phyloP scores from a whole-genome alignment of 2,113 vertebrate genomes.

The Dicentrarchus labrax region DNA sequence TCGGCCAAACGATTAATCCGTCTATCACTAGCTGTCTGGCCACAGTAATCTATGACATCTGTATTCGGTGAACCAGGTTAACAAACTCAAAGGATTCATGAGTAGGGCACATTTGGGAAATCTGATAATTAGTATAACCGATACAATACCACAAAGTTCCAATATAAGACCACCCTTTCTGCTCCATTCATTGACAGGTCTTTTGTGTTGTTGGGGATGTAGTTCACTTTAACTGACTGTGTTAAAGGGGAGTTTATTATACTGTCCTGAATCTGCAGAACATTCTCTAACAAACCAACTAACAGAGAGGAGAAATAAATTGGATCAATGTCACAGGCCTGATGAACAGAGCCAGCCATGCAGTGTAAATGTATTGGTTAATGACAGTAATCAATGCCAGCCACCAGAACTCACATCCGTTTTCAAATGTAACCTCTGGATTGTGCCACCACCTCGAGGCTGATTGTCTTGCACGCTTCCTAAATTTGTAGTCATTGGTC shows the following conservation, averaged over 20 bases:
- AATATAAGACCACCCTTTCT: no score
- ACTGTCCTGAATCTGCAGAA: background rate
- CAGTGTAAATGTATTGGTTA: conserved; percentile 40
- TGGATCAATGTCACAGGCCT: conserved; percentile 46
- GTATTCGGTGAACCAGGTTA: no score
- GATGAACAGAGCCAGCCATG: conserved; percentile 39
- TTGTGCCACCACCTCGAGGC: conserved; percentile 15
- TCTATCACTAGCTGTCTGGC: no score
- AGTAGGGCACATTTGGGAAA: background rate
- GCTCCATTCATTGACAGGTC: no score
- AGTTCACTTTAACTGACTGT: background rate
- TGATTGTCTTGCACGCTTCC: conserved; percentile 60
- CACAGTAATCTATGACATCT: no score
- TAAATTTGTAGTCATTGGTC: conserved; percentile 36
- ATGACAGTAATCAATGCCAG: conserved; percentile 57
- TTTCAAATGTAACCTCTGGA: conserved; percentile 19
- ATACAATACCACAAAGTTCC: no score
- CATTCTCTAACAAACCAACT: background rate
- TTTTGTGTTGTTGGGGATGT: background rate
- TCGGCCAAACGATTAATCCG: no score
- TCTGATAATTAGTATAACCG: no score
- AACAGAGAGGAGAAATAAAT: background rate
- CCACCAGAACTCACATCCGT: conserved; percentile 61
- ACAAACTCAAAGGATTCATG: background rate
- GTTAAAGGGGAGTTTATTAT: background rate